These are phyloP conservation scores for Oreohelix idahoensis DNA, from an alignment of 1,140 invertebrate genomes.

Conservation along the genomic window DNA sequence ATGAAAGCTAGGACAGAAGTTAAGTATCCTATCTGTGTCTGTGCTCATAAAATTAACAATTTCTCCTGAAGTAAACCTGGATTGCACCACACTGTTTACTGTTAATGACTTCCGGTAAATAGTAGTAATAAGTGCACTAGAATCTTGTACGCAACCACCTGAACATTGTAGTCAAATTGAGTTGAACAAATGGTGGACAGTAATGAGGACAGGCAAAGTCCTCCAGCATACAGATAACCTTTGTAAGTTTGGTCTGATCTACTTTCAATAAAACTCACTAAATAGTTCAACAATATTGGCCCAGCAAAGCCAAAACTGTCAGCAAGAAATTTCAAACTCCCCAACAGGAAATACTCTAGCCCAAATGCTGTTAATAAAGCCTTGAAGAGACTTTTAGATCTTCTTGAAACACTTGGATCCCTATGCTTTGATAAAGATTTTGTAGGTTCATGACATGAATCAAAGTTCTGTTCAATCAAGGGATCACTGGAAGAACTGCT, in stretches of 20 bases:
- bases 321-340: conserved; percentile 87
- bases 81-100: conserved; percentile 59
- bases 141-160: conserved; percentile 89
- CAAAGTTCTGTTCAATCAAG: neutral
- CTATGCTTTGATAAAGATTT: neutral
- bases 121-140: conserved; percentile 85
- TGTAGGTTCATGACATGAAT: neutral
- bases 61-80: conserved; percentile 84
- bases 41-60: conserved; percentile 98
- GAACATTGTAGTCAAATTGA: conserved; percentile 94
- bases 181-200: conserved; percentile 83
- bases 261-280: conserved; percentile 88
- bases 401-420: no score
- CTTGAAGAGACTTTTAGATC: conserved; percentile 76
- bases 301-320: conserved; percentile 89
- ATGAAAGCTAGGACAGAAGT: conserved; percentile 96
- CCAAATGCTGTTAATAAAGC: conserved; percentile 89
- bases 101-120: conserved; percentile 87
- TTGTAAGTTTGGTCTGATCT: conserved; percentile 78
- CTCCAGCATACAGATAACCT: conserved; percentile 87
- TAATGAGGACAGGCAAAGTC: conserved; percentile 76
- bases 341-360: conserved; percentile 89
- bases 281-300: conserved; percentile 87
- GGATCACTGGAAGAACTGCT: neutral
- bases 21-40: conserved; percentile 94